These are phyloP conservation scores for Caenorhabditis doughertyi DNA, from an alignment of 2,888 invertebrate species.

Conservation along the genomic window DNA sequence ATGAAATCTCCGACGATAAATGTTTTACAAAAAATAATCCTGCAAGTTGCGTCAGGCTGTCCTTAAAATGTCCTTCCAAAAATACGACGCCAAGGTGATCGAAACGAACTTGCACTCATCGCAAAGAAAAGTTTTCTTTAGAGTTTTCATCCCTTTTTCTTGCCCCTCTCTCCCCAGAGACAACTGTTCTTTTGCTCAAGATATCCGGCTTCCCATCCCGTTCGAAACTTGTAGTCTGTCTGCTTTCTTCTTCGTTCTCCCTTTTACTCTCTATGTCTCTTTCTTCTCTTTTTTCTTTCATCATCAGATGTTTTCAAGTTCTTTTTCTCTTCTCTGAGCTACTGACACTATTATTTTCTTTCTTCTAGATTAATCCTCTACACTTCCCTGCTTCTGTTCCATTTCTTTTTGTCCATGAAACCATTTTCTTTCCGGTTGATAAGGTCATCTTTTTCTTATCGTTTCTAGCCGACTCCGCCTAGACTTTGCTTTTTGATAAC, in stretches of 20 bases:
- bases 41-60: constrained; percentile 17
- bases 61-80: constrained; percentile 2
- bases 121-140: background rate
- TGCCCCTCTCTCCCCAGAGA: constrained; percentile 6
- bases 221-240: constrained; percentile 47
- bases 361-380: constrained; percentile 53
- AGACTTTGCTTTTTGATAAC: constrained; percentile 41
- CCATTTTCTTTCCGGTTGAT: constrained; percentile 11
- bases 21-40: background rate
- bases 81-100: background rate
- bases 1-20: constrained; percentile 18
- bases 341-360: constrained; percentile 42
- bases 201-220: constrained; percentile 2
- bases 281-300: constrained; percentile 19
- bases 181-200: constrained; percentile 37
- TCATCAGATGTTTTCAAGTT: constrained; percentile 58
- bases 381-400: constrained; percentile 17
- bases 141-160: background rate
- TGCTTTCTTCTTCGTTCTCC: constrained; percentile 25
- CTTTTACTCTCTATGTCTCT: constrained; percentile 42
- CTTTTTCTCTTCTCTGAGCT: constrained; percentile 25
- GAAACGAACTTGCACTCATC: constrained; percentile 1
- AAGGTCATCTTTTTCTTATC: constrained; percentile 34
- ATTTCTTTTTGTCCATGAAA: constrained; percentile 21
- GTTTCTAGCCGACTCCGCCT: constrained; percentile 27